phyloP scores from a whole-genome alignment of 1,140 invertebrate species.

The Grapholita molesta region DNA sequence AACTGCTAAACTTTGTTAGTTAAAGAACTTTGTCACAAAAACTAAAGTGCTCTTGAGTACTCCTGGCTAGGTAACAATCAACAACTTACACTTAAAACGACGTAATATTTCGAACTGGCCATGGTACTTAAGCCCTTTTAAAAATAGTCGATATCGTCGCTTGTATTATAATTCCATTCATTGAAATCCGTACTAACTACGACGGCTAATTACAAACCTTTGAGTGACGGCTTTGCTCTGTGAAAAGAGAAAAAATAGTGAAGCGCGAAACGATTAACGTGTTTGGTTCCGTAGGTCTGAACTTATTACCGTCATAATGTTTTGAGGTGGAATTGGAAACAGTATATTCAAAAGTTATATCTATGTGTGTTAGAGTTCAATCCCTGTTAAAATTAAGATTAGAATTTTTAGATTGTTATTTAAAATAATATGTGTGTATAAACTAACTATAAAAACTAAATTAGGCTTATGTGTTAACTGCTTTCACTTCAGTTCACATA shows the following conservation, averaged over 20 bases:
- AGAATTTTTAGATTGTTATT: too few relatives aligned
- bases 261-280: not conserved
- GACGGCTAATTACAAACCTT: slow-evolving; percentile 73
- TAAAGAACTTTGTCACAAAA: slow-evolving; percentile 3
- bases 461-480: too few relatives aligned
- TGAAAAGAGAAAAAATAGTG: slow-evolving; percentile 57
- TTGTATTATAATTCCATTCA: slow-evolving; percentile 60
- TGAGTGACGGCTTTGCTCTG: slow-evolving; percentile 64
- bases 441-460: too few relatives aligned
- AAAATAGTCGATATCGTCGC: not conserved
- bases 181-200: slow-evolving; percentile 57
- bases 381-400: too few relatives aligned
- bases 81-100: not conserved
- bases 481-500: too few relatives aligned
- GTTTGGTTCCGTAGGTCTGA: not conserved
- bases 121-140: not conserved
- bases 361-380: too few relatives aligned
- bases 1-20: slow-evolving; percentile 3
- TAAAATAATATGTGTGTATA: too few relatives aligned
- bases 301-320: too few relatives aligned
- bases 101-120: not conserved
- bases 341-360: too few relatives aligned
- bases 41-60: not conserved
- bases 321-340: too few relatives aligned
- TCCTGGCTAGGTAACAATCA: not conserved